These are phyloP conservation scores for Drosophila robusta DNA, from an alignment of 2,888 invertebrate genomes.

Conservation along the genomic window DNA sequence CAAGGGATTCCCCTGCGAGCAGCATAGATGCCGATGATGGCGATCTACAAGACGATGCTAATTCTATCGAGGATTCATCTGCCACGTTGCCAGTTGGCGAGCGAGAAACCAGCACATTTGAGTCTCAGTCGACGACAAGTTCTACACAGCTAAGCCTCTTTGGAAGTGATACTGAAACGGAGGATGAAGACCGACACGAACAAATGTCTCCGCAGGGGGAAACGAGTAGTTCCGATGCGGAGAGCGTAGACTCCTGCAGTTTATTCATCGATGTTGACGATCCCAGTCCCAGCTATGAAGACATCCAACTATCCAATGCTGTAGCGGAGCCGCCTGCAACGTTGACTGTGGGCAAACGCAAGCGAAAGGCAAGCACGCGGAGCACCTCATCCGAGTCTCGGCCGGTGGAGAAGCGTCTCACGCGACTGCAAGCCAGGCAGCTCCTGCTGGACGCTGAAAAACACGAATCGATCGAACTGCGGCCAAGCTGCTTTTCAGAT, in stretches of 20 bases:
- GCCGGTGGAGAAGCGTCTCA: constrained; percentile 30
- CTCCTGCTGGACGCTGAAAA: background rate
- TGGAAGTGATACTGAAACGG: background rate
- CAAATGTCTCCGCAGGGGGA: background rate
- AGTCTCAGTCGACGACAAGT: background rate
- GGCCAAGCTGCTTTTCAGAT: constrained; percentile 2
- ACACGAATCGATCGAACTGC: background rate
- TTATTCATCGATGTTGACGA: constrained; percentile 9
- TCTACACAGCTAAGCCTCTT: background rate
- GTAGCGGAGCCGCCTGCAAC: background rate
- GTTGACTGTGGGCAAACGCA: constrained; percentile 17
- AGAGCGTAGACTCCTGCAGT: background rate
- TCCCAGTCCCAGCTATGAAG: background rate
- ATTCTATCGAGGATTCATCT: background rate
- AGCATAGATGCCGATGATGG: too few relatives aligned
- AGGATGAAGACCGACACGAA: background rate
- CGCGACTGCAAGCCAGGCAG: constrained; percentile 34
- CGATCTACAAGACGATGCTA: too few relatives aligned
- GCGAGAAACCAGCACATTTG: background rate
- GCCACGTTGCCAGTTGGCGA: background rate
- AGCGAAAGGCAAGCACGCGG: constrained; percentile 20
- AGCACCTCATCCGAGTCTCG: background rate
- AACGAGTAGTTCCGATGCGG: background rate
- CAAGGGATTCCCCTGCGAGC: too few relatives aligned
- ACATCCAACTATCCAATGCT: too few relatives aligned